Evolutionary conservation across 2,113 vertebrate species (phyloP).

Genomic region (Plecotus auritus): DNA sequence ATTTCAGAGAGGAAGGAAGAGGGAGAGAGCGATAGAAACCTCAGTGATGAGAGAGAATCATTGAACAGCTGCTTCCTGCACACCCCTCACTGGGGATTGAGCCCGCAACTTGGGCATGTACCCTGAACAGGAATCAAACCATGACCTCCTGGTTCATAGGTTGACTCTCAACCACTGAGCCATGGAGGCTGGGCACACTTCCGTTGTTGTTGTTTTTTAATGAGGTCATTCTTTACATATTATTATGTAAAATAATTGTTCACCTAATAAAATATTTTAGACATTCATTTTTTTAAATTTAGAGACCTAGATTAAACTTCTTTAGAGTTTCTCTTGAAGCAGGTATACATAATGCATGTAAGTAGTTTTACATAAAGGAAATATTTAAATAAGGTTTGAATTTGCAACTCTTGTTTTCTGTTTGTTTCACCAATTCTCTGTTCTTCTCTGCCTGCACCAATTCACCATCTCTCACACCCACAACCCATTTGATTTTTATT

Average conservation of each 20-base stretch:
- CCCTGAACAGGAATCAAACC: too few species aligned
- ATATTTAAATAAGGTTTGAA: not conserved
- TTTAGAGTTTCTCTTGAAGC: not conserved
- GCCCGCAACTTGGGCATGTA: too few species aligned
- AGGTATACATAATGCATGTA: not conserved
- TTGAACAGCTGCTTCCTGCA: too few species aligned
- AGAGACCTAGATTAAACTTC: not conserved
- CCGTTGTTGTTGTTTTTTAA: not conserved
- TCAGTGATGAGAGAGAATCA: too few species aligned
- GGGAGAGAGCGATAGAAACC: too few species aligned
- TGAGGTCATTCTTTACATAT: not conserved
- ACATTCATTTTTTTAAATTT: not conserved
- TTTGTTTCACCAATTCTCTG: not conserved
- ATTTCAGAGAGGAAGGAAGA: too few species aligned
- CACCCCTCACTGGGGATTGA: too few species aligned
- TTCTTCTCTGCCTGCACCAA: not conserved
- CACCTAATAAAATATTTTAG: not conserved
- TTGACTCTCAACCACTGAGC: too few species aligned
- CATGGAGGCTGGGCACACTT: not conserved
- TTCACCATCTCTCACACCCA: not conserved
- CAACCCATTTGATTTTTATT: not conserved
- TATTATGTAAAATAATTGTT: not conserved
- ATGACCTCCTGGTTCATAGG: too few species aligned
- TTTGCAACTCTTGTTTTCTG: not conserved
- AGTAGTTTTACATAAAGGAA: not conserved